A percentile compares a stretch with the other conserved stretches of the same genome.
Evolutionary conservation across 1,140 invertebrate species (phyloP).

Genomic region (Macrocentrus cingulum): DNA sequence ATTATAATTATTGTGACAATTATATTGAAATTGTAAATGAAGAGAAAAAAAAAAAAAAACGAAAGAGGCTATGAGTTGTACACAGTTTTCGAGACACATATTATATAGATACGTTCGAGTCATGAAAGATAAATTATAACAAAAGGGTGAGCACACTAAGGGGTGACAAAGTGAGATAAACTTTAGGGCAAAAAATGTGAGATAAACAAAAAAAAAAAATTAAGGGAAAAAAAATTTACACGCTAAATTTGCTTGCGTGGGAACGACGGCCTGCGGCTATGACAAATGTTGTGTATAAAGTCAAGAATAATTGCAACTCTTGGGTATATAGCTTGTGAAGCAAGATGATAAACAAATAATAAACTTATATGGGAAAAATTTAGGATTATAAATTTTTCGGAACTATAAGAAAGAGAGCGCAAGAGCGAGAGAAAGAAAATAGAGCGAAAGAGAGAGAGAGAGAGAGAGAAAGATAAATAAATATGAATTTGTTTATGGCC

Average conservation of each 20-base stretch:
- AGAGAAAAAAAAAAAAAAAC: slow-evolving; percentile 33
- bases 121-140: slow-evolving; percentile 23
- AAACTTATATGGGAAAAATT: slow-evolving; percentile 26
- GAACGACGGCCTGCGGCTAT: slow-evolving; percentile 42
- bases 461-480: slow-evolving; percentile 28
- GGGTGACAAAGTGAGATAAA: slow-evolving; percentile 32
- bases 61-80: slow-evolving; percentile 51
- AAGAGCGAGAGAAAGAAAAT: too few relatives aligned
- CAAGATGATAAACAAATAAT: slow-evolving; percentile 2
- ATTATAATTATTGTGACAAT: slow-evolving; percentile 26
- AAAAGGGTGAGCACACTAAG: slow-evolving; percentile 24
- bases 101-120: slow-evolving; percentile 43
- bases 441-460: slow-evolving; percentile 3
- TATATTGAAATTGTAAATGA: slow-evolving; percentile 39
- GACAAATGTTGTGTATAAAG: slow-evolving; percentile 35
- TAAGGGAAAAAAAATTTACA: slow-evolving; percentile 48
- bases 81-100: slow-evolving; percentile 57
- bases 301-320: slow-evolving; percentile 33
- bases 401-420: too few relatives aligned
- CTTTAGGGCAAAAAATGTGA: slow-evolving; percentile 29
- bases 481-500: slow-evolving; percentile 36
- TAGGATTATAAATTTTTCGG: slow-evolving; percentile 35
- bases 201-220: slow-evolving; percentile 25
- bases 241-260: slow-evolving; percentile 51
- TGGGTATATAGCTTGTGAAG: slow-evolving; percentile 26